Evolutionary conservation across 2,113 vertebrate species (phyloP).

Genomic region (Aplodontia rufa): DNA sequence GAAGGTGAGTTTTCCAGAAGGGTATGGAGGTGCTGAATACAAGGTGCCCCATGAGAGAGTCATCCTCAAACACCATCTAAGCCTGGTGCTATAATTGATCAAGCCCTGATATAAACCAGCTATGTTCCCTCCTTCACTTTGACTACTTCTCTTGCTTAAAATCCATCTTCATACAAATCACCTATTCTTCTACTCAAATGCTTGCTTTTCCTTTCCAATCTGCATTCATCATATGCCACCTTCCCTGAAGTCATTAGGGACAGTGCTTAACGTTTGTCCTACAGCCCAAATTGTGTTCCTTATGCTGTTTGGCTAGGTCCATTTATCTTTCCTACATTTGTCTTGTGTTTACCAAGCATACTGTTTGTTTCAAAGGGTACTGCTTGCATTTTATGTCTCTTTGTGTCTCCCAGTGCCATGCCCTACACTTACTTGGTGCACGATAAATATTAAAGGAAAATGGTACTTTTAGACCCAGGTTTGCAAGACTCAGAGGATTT

Average conservation of each 20-base stretch:
- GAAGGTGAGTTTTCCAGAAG: background rate
- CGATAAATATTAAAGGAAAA: conserved; percentile 73
- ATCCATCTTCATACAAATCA: background rate
- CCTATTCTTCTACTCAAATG: background rate
- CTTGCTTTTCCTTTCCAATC: background rate
- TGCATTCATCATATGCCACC: background rate
- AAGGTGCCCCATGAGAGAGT: background rate
- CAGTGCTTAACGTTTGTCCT: background rate
- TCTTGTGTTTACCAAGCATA: background rate
- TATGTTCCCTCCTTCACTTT: background rate
- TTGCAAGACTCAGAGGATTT: conserved; percentile 62
- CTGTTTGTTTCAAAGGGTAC: conserved; percentile 51
- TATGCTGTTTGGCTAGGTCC: background rate
- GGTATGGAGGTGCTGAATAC: background rate
- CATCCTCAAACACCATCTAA: background rate
- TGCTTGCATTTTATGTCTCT: conserved; percentile 61
- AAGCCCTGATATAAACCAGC: background rate
- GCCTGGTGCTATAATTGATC: background rate
- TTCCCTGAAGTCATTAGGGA: background rate
- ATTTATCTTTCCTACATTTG: background rate
- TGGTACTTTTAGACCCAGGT: conserved; percentile 53
- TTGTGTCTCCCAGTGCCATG: background rate
- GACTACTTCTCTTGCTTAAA: background rate
- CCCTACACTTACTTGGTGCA: conserved; percentile 22
- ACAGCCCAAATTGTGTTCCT: background rate